Evolutionary conservation across 1,140 invertebrate species (phyloP).

Genomic region (Drosophila neocordata): DNA sequence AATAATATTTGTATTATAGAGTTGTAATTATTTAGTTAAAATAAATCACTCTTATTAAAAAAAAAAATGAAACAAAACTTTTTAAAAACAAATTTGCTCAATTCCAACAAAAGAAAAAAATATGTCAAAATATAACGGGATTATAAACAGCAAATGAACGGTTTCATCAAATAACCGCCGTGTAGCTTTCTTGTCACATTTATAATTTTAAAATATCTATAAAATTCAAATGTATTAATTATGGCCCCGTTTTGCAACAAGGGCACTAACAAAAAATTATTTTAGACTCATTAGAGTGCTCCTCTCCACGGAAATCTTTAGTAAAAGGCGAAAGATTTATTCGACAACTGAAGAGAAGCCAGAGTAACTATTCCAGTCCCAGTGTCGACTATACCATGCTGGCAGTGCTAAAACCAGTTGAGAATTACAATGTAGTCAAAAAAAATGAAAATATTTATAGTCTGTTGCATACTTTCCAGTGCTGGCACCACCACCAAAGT

Average conservation of each 20-base stretch:
- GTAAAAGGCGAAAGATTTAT: slow-evolving; percentile 83
- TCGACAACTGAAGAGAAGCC: slow-evolving; percentile 72
- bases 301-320: slow-evolving; percentile 82
- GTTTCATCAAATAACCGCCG: no score
- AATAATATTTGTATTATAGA: slow-evolving; percentile 78
- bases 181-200: no score
- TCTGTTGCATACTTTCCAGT: slow-evolving; percentile 38
- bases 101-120: no score
- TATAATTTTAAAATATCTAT: no score
- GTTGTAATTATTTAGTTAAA: slow-evolving; percentile 77
- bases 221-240: slow-evolving; percentile 34
- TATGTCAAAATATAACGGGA: no score
- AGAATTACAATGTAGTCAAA: slow-evolving; percentile 37
- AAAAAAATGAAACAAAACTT: no score
- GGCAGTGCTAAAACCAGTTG: slow-evolving; percentile 33
- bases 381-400: neutral
- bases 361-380: neutral
- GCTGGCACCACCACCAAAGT: slow-evolving; percentile 4
- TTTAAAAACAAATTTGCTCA: no score
- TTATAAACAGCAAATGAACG: no score
- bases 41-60: slow-evolving; percentile 51
- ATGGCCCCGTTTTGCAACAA: slow-evolving; percentile 70
- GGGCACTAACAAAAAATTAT: slow-evolving; percentile 80
- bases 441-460: no score
- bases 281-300: slow-evolving; percentile 78